Evolutionary conservation across 35 echinoderm and acorn worm species (phyloP).

Genomic region (Anneissia japonica): DNA sequence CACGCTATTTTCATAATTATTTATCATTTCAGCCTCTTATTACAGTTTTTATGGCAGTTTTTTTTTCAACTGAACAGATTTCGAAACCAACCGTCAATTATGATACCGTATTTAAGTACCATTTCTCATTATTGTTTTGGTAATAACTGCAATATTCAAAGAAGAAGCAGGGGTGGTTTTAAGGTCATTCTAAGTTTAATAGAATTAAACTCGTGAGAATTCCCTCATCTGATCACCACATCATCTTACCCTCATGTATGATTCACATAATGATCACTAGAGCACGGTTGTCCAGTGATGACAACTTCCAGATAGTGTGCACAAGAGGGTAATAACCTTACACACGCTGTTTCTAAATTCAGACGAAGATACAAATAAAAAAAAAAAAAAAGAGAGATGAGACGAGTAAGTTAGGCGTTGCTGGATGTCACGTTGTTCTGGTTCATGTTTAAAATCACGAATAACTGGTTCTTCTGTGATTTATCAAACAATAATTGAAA

Average conservation of each 20-base stretch:
- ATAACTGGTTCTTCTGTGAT: background rate
- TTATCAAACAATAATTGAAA: background rate
- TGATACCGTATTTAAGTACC: too few relatives aligned
- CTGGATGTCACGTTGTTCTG: background rate
- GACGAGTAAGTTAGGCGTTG: background rate
- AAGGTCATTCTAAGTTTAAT: background rate
- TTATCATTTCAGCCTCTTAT: too few relatives aligned
- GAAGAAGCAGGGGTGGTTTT: too few relatives aligned
- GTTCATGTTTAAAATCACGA: background rate
- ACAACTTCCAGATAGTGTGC: background rate
- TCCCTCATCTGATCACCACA: background rate
- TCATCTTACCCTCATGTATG: background rate
- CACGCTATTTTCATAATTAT: too few relatives aligned
- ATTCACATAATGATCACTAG: background rate
- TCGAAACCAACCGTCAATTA: too few relatives aligned
- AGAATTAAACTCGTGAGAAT: background rate
- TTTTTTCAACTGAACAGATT: too few relatives aligned
- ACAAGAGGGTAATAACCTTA: background rate
- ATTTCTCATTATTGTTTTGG: too few relatives aligned
- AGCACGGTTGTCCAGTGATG: background rate
- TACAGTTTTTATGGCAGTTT: too few relatives aligned
- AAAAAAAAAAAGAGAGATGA: background rate
- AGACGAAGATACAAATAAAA: background rate
- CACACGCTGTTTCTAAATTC: background rate
- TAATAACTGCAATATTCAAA: too few relatives aligned